Evolutionary conservation across 2,113 vertebrate species (phyloP), one percentile per base, ranked within the genome.

Genomic region (Indri indri): DNA sequence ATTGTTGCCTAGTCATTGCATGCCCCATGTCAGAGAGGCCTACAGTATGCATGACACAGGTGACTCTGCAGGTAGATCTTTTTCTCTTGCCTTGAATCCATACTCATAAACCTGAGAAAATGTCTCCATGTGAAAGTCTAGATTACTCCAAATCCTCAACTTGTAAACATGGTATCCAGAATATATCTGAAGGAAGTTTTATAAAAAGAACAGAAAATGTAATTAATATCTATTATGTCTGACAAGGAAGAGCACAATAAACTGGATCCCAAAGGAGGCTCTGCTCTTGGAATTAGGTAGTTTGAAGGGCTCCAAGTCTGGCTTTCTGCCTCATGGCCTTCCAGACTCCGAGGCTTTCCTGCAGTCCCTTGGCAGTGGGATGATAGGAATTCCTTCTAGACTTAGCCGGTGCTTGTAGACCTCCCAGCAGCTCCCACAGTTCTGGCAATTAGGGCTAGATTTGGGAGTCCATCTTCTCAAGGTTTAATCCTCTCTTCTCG

Each of bases 331-430:
- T 70, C 61, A 42, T 40, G 25, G 13, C 16, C 40, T 59, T 81
- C 40, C 3, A 2, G 18, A n/a, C 7, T 40, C 52, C 8, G n/a
- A 40, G 40, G 34, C 42, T 45, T 12, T 27, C 27, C 40, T 61
- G 59, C 6, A 0, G 20, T 30, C 20, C 40, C 34, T 4, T 6
- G 5, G 20, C 11, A 1, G 37, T 17, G 32, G 80, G 45, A 8
- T 12, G 14, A 3, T 4, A 47, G 45, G 42, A n/a, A 18, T 42
- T 22, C 5, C 1, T 47, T 89, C 54, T 17, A 11, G 42, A 57
- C n/a, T 14, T 7, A 5, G 5, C 17, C 17, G 0, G 17, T 14
- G 11, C 37, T 30, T 3, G 12, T 6, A 20, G 54, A 1, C 22
- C 22, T 88, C 40, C 76, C 6, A 2, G 32, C 54, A 70, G 20